Evolutionary conservation across 2,888 invertebrate genomes (phyloP).

Genomic region (Nebria salina): DNA sequence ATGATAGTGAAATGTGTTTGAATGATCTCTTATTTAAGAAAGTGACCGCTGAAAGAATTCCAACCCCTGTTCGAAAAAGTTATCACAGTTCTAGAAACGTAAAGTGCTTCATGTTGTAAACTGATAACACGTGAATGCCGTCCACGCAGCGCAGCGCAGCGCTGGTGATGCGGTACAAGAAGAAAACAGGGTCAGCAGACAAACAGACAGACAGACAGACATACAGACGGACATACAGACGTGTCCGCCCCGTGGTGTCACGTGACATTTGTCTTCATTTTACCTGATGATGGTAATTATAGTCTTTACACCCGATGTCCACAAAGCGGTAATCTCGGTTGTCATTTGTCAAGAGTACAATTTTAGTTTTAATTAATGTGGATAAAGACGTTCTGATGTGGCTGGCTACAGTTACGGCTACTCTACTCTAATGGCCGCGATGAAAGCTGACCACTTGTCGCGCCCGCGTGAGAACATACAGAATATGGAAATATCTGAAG

Average conservation of each 20-base stretch:
- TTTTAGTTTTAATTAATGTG: slow-evolving; percentile 40
- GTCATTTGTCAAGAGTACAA: slow-evolving; percentile 40
- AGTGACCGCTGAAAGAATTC: background rate
- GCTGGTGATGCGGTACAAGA: background rate
- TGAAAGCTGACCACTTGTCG: background rate
- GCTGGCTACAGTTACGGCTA: background rate
- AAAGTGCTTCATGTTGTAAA: background rate
- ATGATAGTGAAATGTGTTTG: too few species aligned
- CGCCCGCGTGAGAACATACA: background rate
- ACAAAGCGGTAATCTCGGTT: slow-evolving; percentile 8
- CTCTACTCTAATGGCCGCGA: background rate
- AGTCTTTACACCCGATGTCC: slow-evolving; percentile 29
- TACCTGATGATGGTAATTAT: slow-evolving; percentile 37
- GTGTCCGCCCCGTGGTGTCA: slow-evolving; percentile 10
- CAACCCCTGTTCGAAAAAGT: background rate
- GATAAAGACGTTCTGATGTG: slow-evolving; percentile 20
- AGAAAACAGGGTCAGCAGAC: slow-evolving; percentile 7
- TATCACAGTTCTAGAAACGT: background rate
- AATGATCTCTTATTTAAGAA: too few species aligned
- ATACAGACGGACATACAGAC: background rate
- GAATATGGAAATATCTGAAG: background rate
- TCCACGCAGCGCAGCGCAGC: background rate
- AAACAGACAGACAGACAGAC: background rate
- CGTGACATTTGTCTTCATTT: slow-evolving; percentile 41
- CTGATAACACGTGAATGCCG: background rate